Evolutionary conservation across 2,888 invertebrate genomes (phyloP), one percentile per base, ranked within the genome.

Genomic region (Lycocerus yunnanus): DNA sequence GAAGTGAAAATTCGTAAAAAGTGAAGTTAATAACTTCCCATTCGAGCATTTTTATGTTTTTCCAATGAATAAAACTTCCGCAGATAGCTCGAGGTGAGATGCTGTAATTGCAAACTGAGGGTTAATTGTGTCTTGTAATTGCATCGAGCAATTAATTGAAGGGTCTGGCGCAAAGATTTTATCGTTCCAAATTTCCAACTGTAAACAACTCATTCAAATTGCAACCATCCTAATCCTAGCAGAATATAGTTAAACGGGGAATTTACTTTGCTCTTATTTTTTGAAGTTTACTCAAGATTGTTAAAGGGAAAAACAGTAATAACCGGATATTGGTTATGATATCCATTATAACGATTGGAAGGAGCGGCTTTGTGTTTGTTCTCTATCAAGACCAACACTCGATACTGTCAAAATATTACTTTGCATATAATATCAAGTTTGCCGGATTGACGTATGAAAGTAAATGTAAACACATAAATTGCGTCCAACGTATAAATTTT

Each of bases 301-400:
- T 15, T n/a, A 16, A 63, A 18, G 15, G n/a, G 61, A 63, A 16
- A 16, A 18, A 63, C 61, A 63, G 61, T 16, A 16, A 63, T 63
- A 63, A 63, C 20, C 16, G 61, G 61, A 18, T n/a, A 18, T 63
- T n/a, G 61, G 61, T 63, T 68, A 69, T 66, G 66, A 69, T 60
- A 81, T 82, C 81, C 82, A 83, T 83, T 82, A 82, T 82, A 71
- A 78, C 76, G 80, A 82, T 81, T 82, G 82, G 82, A 18, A 78
- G 81, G 75, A 80, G 76, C 80, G 71, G 81, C 82, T 78, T 77
- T 82, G 43, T 43, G 81, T 82, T 82, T 83, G 79, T 71, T 77
- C 78, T 80, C 71, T 75, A 78, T 79, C 81, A 80, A 78, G 78
- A 72, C 78, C 75, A 72, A 78, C 76, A 78, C 72, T 74, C 73